Conservation (phyloP, 2,113 vertebrate genomes). For the Raphicerus campestris region DNA sequence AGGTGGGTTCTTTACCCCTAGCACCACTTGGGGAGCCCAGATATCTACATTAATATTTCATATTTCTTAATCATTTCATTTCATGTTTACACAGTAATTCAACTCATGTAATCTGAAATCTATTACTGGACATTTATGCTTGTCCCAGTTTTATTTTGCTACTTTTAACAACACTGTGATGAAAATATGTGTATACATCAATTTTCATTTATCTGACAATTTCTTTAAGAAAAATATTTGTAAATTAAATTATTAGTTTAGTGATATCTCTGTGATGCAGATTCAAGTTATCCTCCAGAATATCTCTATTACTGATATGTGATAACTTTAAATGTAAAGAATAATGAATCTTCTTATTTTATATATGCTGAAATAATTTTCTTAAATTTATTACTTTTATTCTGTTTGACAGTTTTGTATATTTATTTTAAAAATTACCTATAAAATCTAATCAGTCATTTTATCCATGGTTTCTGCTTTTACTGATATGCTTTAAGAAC, state of each 20-base stretch:
- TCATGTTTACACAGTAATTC: not conserved
- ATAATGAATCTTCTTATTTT: not conserved
- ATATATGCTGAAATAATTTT: not conserved
- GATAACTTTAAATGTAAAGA: not conserved
- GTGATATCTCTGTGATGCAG: not conserved
- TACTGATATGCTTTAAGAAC: not conserved
- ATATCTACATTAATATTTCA: not conserved
- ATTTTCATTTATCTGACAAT: not conserved
- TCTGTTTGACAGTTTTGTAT: not conserved
- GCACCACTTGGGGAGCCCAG: not conserved
- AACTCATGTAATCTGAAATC: not conserved
- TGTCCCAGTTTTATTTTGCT: not conserved
- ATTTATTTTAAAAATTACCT: not conserved
- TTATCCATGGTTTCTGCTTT: not conserved
- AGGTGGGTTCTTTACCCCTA: not conserved
- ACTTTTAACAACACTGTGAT: not conserved
- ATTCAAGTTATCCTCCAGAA: not conserved
- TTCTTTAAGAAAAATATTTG: not conserved
- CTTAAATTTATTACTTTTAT: not conserved
- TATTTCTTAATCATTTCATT: not conserved
- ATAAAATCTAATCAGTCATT: not conserved
- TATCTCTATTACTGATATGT: not conserved
- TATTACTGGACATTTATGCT: not conserved
- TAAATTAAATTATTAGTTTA: not conserved
- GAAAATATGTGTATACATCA: not conserved